Base-by-base conservation (phyloP, 1,140 invertebrate genomes). In the Pseudoatta argentina region DNA sequence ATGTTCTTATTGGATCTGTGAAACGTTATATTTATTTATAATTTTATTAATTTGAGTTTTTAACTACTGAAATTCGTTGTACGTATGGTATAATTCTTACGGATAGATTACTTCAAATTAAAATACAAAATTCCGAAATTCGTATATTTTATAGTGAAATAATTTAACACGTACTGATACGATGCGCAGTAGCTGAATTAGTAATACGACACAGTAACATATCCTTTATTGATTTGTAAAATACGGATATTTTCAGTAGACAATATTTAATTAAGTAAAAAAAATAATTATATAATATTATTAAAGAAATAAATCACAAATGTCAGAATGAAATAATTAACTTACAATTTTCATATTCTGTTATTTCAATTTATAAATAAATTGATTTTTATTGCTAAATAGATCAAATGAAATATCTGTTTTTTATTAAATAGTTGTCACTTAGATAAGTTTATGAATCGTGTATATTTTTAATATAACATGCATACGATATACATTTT, bases 51-150 rank as follows among this genome's bases (percentile, higher is more conserved):
- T 39, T 67, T 21, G 0, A 67, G 10, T 44, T 67, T 61, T 44
- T 67, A 66, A 34, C 8, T 66, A 64, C 27, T 30, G 5, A 64
- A 44, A 14, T 44, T 66, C 6, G 10, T 66, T 14, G 10, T 66
- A 66, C 21, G 8, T 66, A 34, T n/a, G 3, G n/a, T 7, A 66
- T 39, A 44, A 67, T 44, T 64, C 30, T 67, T 18, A 44, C 30
- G 34, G 64, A 66, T 67, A n/a, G n/a, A 44, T 67, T 67, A 39
- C n/a, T 39, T 21, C 34, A 44, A 67, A 67, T 67, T 67, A 67
- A 67, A 67, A 44, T 44, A 44, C 34, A 67, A 44, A 66, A 39
- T 67, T 67, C 7, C n/a, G 39, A 44, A 66, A 39, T 67, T 67
- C 7, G 8, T 39, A 18, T 66, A 66, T 66, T 39, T 39, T 7